Evolutionary conservation across 2,113 vertebrate species (phyloP).

Genomic region (Formicarius rufipectus): DNA sequence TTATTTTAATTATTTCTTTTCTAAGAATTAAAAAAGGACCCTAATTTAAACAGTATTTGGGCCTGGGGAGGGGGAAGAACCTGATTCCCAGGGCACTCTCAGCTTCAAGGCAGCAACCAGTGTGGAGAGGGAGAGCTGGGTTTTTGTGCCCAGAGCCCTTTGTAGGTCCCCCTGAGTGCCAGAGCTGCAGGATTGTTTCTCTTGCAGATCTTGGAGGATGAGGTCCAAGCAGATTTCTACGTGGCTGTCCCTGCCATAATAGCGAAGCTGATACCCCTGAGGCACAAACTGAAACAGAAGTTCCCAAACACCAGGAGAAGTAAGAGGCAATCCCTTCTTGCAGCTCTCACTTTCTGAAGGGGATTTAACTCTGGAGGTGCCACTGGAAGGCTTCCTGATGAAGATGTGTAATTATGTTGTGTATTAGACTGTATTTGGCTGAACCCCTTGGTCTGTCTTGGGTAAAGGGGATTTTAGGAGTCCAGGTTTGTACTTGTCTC

Average conservation of each 20-base stretch:
- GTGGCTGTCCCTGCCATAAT: slow-evolving; percentile 86
- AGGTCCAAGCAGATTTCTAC: slow-evolving; percentile 88
- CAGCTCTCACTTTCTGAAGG: background rate
- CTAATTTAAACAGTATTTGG: background rate
- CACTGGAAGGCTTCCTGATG: background rate
- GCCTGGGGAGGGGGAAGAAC: background rate
- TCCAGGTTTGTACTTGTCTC: background rate
- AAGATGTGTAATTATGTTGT: background rate
- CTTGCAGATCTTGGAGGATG: slow-evolving; percentile 86
- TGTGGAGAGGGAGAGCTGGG: background rate
- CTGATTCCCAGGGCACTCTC: accelerated
- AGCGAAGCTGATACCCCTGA: slow-evolving; percentile 80
- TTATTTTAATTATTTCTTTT: background rate
- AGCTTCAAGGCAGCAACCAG: background rate
- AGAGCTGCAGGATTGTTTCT: background rate
- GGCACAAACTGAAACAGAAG: slow-evolving; percentile 83
- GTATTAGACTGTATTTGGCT: background rate
- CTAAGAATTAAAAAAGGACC: accelerated
- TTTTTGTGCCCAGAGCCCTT: background rate
- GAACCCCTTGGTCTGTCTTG: background rate
- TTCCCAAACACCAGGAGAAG: slow-evolving; percentile 85
- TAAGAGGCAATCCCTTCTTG: slow-evolving; percentile 31
- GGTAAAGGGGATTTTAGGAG: background rate
- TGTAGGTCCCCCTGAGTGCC: accelerated
- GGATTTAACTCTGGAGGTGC: background rate